Percentiles rank a stretch among this genome's conserved stretches.
Evolutionary conservation across 2,113 vertebrate genomes (phyloP).

Genomic region (Pyrgilauda ruficollis): DNA sequence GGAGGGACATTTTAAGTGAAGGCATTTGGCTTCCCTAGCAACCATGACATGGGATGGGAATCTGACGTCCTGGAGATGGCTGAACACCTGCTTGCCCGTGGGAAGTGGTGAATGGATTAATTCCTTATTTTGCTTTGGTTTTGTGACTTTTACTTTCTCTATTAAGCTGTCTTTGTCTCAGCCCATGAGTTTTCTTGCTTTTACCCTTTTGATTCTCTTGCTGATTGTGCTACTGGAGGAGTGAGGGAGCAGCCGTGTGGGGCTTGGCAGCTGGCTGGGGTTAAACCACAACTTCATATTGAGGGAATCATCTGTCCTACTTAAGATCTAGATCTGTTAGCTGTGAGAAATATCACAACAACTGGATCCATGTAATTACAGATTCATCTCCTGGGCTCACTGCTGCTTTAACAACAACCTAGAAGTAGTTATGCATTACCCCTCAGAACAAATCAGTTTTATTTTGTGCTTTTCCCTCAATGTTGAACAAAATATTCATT

Average conservation of each 20-base stretch:
- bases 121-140: not conserved
- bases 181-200: not conserved
- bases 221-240: not conserved
- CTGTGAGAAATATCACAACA: not conserved
- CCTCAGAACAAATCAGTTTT: not conserved
- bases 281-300: not conserved
- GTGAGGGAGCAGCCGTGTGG: rapidly evolving
- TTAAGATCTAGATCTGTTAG: not conserved
- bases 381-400: not conserved
- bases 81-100: too few relatives aligned
- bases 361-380: not conserved
- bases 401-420: not conserved
- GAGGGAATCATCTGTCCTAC: not conserved
- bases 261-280: not conserved
- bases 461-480: not conserved
- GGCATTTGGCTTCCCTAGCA: rapidly evolving
- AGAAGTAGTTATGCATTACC: not conserved
- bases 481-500: not conserved
- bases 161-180: not conserved
- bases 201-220: not conserved
- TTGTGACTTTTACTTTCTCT: not conserved
- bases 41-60: not conserved
- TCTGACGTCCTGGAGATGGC: not conserved
- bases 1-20: not conserved
- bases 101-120: not conserved